Percentiles rank a stretch among this genome's conserved stretches.
phyloP scores from a whole-genome alignment of 37 sponge, comb jelly and placozoan genomes.

The Chondrosia reniformis region DNA sequence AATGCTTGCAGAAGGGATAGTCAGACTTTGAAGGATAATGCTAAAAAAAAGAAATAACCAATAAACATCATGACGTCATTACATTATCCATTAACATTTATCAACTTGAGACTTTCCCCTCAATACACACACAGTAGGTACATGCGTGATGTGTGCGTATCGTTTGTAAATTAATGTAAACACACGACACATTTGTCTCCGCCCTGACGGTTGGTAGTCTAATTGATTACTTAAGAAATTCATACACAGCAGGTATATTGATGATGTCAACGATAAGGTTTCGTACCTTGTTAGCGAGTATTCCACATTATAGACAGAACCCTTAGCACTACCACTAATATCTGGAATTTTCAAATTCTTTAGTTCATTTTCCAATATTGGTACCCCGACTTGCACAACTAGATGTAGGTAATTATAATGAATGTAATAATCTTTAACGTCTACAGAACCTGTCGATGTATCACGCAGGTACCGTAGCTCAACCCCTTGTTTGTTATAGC shows the following conservation, averaged over 20 bases:
- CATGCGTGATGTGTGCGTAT: too few species aligned
- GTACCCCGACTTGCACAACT: constrained; percentile 74
- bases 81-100: too few species aligned
- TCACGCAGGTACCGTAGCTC: constrained; percentile 53
- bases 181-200: too few species aligned
- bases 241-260: constrained; percentile 62
- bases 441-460: neutral
- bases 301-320: constrained; percentile 62
- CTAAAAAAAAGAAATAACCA: constrained; percentile 29
- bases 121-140: too few species aligned
- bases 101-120: too few species aligned
- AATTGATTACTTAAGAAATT: too few species aligned
- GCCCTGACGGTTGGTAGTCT: too few species aligned
- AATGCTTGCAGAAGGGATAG: constrained; percentile 68
- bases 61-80: too few species aligned
- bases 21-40: constrained; percentile 48
- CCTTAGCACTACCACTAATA: constrained; percentile 50
- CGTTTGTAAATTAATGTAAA: too few species aligned
- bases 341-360: constrained; percentile 70
- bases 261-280: constrained; percentile 60
- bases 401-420: neutral
- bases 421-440: neutral
- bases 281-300: constrained; percentile 57
- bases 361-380: constrained; percentile 76
- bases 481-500: constrained; percentile 74